Evolutionary conservation across 2,113 vertebrate species (phyloP).

Genomic region (Gymnocephalus cernua): DNA sequence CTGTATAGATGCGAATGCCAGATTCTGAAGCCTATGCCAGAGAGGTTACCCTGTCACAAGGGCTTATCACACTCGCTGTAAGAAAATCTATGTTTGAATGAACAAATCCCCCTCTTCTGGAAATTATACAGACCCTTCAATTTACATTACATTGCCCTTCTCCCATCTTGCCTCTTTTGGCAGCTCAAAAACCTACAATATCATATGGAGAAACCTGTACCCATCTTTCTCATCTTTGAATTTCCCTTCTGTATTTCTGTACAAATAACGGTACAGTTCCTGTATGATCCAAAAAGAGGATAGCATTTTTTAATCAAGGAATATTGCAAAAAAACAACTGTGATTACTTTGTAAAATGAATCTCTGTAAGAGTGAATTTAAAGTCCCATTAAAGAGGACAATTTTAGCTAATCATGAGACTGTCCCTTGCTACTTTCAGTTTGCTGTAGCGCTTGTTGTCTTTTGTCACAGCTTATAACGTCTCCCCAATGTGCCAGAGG

Average conservation of each 20-base stretch:
- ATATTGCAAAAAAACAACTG: slow-evolving; percentile 13
- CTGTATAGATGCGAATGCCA: slow-evolving; percentile 26
- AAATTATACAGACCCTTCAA: slow-evolving; percentile 50
- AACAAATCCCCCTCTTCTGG: slow-evolving; percentile 40
- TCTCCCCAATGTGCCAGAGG: slow-evolving; percentile 76
- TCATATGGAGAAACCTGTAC: slow-evolving; percentile 4
- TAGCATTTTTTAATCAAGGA: slow-evolving; percentile 34
- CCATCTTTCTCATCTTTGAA: slow-evolving; percentile 26
- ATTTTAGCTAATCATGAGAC: slow-evolving; percentile 66
- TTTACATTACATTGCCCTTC: slow-evolving; percentile 39
- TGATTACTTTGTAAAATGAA: slow-evolving; percentile 27
- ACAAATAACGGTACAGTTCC: not conserved
- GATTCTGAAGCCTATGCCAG: slow-evolving; percentile 28
- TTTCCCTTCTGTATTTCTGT: slow-evolving; percentile 1
- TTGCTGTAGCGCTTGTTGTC: slow-evolving; percentile 69
- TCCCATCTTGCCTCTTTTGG: slow-evolving; percentile 7
- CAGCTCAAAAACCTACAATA: slow-evolving; percentile 30
- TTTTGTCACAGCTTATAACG: slow-evolving; percentile 81
- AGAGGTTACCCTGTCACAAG: slow-evolving; percentile 41
- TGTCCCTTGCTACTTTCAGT: slow-evolving; percentile 75
- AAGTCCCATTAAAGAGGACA: slow-evolving; percentile 39
- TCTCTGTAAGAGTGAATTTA: slow-evolving; percentile 44
- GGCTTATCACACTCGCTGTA: slow-evolving; percentile 17
- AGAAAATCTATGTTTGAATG: slow-evolving; percentile 40
- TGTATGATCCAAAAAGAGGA: slow-evolving; percentile 7